Conservation (phyloP, 2,113 vertebrate genomes). For the Ophthalmolycus amberensis region DNA sequence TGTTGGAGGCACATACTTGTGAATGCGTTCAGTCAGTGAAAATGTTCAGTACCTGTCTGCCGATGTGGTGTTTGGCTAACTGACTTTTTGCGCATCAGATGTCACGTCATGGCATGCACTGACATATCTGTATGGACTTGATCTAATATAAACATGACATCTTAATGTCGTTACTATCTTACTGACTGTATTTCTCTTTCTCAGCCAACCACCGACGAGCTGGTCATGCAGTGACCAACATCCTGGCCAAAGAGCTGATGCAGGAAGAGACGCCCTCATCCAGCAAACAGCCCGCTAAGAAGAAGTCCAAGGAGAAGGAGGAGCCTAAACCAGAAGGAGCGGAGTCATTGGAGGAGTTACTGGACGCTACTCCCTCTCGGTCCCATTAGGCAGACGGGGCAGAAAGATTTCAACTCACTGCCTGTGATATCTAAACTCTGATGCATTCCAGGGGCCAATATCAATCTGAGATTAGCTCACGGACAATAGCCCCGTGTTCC, state of each 20-base stretch:
- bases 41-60: neutral
- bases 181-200: constrained; percentile 39
- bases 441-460: constrained; percentile 43
- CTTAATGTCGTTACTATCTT: neutral
- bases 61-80: constrained; percentile 5
- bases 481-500: neutral
- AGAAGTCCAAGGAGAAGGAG: constrained; percentile 54
- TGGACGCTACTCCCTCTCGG: constrained; percentile 68
- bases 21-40: neutral
- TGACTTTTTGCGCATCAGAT: constrained; percentile 27
- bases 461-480: constrained; percentile 18
- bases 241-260: constrained; percentile 90
- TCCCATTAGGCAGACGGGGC: constrained; percentile 69
- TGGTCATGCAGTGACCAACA: constrained; percentile 88
- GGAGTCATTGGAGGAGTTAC: constrained; percentile 78
- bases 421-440: neutral
- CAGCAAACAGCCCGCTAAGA: constrained; percentile 44
- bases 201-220: constrained; percentile 89
- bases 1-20: neutral
- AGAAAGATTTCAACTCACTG: neutral
- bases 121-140: constrained; percentile 24
- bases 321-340: constrained; percentile 64
- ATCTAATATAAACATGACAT: neutral
- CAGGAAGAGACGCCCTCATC: constrained; percentile 81
- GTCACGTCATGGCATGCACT: constrained; percentile 25